phyloP scores from a whole-genome alignment of 2,888 invertebrate genomes.

The Merodon equestris region DNA sequence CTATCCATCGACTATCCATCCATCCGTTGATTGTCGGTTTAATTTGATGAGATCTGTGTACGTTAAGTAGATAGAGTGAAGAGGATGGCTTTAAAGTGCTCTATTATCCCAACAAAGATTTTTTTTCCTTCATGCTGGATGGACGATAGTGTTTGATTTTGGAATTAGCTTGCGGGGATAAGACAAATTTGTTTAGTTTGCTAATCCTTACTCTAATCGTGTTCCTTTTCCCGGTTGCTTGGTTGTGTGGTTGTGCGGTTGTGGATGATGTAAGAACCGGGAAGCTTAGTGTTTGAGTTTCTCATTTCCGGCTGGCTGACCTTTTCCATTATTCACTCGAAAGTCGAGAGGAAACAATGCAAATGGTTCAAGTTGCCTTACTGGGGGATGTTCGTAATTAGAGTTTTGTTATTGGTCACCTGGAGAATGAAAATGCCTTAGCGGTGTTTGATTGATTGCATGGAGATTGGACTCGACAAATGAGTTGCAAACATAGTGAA shows the following conservation, averaged over 20 bases:
- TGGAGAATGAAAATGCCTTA: slow-evolving; percentile 45
- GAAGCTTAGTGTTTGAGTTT: slow-evolving; percentile 4
- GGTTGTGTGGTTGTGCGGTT: too few species aligned
- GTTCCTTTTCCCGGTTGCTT: not conserved
- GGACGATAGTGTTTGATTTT: slow-evolving; percentile 25
- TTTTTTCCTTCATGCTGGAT: not conserved
- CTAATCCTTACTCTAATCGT: slow-evolving; percentile 11
- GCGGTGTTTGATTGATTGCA: slow-evolving; percentile 47
- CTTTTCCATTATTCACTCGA: slow-evolving; percentile 28
- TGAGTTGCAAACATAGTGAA: slow-evolving; percentile 37
- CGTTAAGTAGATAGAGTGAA: not conserved
- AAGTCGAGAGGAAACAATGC: slow-evolving; percentile 29
- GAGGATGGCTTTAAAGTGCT: slow-evolving; percentile 23
- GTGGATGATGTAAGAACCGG: too few species aligned
- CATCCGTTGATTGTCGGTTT: slow-evolving; percentile 35
- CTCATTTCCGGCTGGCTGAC: slow-evolving; percentile 27
- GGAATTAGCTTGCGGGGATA: slow-evolving; percentile 23
- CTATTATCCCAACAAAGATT: slow-evolving; percentile 12
- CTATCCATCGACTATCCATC: slow-evolving; percentile 7
- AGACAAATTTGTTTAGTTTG: slow-evolving; percentile 37
- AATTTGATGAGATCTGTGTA: slow-evolving; percentile 37
- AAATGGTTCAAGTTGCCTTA: slow-evolving; percentile 9
- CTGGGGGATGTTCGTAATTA: slow-evolving; percentile 43
- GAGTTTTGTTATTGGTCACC: slow-evolving; percentile 42
- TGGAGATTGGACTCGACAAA: slow-evolving; percentile 50